phyloP scores from a whole-genome alignment of 1,140 invertebrate genomes.

The Megathymus violae region DNA sequence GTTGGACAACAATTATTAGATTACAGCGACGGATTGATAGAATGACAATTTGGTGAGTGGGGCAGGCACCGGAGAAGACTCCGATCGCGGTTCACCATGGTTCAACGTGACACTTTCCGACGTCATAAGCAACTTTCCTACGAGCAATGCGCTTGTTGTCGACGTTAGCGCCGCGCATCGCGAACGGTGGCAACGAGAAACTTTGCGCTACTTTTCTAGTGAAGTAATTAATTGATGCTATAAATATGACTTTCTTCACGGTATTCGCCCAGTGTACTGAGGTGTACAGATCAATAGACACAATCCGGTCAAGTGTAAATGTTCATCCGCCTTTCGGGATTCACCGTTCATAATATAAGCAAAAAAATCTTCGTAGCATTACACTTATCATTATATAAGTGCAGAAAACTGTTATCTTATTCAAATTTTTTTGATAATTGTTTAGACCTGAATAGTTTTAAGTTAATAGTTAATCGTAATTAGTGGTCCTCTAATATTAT shows the following conservation, averaged over 20 bases:
- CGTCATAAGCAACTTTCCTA: constrained; percentile 82
- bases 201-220: constrained; percentile 68
- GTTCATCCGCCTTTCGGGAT: constrained; percentile 33
- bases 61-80: constrained; percentile 75
- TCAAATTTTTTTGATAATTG: no score
- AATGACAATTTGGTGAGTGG: constrained; percentile 81
- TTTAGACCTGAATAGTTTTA: no score
- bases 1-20: constrained; percentile 58
- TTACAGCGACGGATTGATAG: constrained; percentile 78
- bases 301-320: constrained; percentile 32
- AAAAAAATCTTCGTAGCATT: constrained; percentile 4
- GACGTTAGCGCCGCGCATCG: constrained; percentile 61
- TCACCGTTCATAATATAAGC: constrained; percentile 14
- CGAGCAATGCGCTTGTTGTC: constrained; percentile 72
- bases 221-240: constrained; percentile 58
- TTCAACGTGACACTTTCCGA: constrained; percentile 81
- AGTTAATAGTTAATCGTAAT: no score
- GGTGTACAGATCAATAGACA: constrained; percentile 18
- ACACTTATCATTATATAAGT: no score
- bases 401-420: no score
- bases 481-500: no score
- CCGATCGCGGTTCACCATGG: constrained; percentile 74
- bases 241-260: constrained; percentile 50
- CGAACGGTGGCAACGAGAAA: constrained; percentile 52
- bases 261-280: constrained; percentile 15